Base-by-base conservation (phyloP, 2,888 invertebrate genomes). In the Agriotes lineatus region DNA sequence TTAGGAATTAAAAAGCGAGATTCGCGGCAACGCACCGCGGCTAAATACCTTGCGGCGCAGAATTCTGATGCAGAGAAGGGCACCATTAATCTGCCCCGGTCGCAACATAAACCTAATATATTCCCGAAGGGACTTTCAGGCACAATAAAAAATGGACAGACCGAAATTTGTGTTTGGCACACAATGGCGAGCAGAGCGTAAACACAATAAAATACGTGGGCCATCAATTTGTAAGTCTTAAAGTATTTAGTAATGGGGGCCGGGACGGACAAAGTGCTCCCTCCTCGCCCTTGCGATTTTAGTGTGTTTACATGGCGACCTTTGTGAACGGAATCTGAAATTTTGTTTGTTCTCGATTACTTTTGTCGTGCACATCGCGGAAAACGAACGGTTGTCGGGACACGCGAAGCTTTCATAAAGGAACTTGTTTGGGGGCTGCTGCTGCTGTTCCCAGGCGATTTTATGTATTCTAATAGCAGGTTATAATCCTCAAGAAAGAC, bases 201-300 rank as follows among this genome's bases (percentile, higher is more conserved):
- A 67, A 61, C 67, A 67, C 60, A 60, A 67, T 67, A 67, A 67
- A 67, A 67, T 67, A 67, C 67, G 52, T 22, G 45, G 37, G 45
- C 67, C 54, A 67, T 67, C 67, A 67, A 67, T 67, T 67, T 56
- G 67, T 56, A 56, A 16, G 60, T 56, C 60, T 60, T 67, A 67
- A 56, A 67, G 60, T 44, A 61, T 67, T 60, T 67, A 61, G 60
- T 60, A 67, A 60, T 44, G 22, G 60, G 16, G 48, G 20, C 48
- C 20, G 48, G 0, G 48, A 3, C 7, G 25, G 44, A 58, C 42
- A 44, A 58, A 58, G 30, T 39, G 56, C 14, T 25, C 7, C 7
- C 25, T 25, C 25, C n/a, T 56, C 19, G 37, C 16, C 59, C 14
- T 57, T 22, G 57, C 19, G 37, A 12, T 19, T 22, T 57, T 59